Conservation (phyloP, 2,797 vertebrate species). For the Huso huso region DNA sequence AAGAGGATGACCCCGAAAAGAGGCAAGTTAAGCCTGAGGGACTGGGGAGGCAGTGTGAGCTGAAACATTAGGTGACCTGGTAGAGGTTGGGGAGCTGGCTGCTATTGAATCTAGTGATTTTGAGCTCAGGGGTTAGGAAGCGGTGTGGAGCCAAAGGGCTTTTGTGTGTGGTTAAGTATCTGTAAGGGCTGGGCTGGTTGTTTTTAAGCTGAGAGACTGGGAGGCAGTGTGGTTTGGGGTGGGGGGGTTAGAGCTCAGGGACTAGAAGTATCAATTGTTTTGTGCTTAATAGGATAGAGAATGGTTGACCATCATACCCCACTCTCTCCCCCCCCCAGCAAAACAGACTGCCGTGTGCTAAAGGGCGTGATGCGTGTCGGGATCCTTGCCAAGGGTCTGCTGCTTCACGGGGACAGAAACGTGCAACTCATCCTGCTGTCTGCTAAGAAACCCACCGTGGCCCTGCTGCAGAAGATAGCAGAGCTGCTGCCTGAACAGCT, state of each 20-base stretch:
- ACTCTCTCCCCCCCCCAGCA: constrained; percentile 28
- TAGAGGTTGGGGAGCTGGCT: background rate
- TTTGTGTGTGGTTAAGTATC: too few species aligned
- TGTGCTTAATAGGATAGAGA: too few species aligned
- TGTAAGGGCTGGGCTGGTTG: too few species aligned
- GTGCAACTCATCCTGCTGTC: constrained; percentile 71
- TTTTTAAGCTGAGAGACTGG: too few species aligned
- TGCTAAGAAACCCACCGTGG: constrained; percentile 63
- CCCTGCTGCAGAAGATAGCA: constrained; percentile 52
- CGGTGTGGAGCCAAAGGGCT: too few species aligned
- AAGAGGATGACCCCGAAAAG: constrained; percentile 24
- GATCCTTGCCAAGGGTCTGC: constrained; percentile 73
- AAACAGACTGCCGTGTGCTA: constrained; percentile 47
- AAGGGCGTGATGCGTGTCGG: constrained; percentile 76
- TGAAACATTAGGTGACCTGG: background rate
- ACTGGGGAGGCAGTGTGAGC: constrained; percentile 22
- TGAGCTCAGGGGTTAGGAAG: too few species aligned
- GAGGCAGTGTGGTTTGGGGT: too few species aligned
- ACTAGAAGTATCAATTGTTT: too few species aligned
- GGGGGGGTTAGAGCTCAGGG: too few species aligned
- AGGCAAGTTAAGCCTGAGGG: background rate
- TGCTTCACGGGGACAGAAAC: constrained; percentile 65
- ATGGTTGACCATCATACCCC: background rate
- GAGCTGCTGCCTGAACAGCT: constrained; percentile 67
- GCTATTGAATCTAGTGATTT: background rate